phyloP scores from a whole-genome alignment of 2,113 vertebrate genomes.

The Corythornis madagascariensis region DNA sequence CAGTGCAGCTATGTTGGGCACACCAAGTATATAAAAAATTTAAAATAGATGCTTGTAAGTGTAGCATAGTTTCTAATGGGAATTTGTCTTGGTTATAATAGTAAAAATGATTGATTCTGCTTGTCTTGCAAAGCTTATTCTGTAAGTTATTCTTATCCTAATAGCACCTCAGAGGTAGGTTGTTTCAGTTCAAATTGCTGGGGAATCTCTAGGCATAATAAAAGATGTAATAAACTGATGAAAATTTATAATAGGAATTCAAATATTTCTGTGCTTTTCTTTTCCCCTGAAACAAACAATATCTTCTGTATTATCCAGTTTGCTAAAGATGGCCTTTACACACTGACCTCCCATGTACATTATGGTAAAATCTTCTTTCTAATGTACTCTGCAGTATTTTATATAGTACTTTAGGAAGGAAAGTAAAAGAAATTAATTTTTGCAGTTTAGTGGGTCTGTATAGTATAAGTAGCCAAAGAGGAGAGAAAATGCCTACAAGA shows the following conservation, averaged over 20 bases:
- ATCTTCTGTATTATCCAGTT: background rate
- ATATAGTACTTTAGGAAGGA: background rate
- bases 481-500: background rate
- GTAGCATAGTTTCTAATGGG: conserved; percentile 40
- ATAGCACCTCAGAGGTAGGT: conserved; percentile 41
- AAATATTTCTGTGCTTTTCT: conserved; percentile 12
- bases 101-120: conserved; percentile 61
- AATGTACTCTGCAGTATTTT: background rate
- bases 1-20: background rate
- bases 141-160: conserved; percentile 59
- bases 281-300: background rate
- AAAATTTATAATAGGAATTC: conserved; percentile 23
- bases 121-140: conserved; percentile 31
- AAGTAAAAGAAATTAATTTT: background rate
- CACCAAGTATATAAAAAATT: conserved; percentile 64
- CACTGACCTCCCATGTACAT: background rate
- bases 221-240: conserved; percentile 36
- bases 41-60: conserved; percentile 51
- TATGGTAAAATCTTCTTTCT: background rate
- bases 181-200: conserved; percentile 36
- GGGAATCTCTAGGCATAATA: conserved; percentile 21
- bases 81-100: conserved; percentile 53
- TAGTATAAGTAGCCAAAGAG: background rate
- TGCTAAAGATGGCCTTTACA: background rate
- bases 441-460: background rate